Evolutionary conservation across 2,113 vertebrate genomes (phyloP).

Genomic region (Romanogobio albipinnatus): DNA sequence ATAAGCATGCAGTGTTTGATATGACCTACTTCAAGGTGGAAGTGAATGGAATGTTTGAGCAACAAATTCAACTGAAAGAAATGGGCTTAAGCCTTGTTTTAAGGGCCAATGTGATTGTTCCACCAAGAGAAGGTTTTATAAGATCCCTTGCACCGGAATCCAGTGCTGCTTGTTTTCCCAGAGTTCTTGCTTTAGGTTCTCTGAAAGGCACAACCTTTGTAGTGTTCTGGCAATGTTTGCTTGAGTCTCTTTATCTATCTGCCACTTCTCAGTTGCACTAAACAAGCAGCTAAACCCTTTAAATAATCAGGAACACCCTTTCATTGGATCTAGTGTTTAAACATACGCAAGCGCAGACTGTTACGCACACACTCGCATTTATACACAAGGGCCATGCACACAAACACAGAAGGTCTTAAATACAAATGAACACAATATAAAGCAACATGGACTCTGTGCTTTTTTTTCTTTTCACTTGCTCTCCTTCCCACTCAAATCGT

Average conservation of each 20-base stretch:
- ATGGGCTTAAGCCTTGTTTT: slow-evolving; percentile 4
- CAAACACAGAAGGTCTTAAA: slow-evolving; percentile 22
- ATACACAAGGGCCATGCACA: neutral
- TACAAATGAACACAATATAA: slow-evolving; percentile 7
- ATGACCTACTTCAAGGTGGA: slow-evolving; percentile 33
- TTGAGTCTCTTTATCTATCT: slow-evolving; percentile 29
- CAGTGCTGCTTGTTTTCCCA: slow-evolving; percentile 46
- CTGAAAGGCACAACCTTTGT: slow-evolving; percentile 41
- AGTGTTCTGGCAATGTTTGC: slow-evolving; percentile 19
- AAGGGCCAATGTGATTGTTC: slow-evolving; percentile 22
- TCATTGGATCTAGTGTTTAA: slow-evolving; percentile 18
- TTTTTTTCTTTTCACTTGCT: neutral
- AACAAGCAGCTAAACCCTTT: slow-evolving; percentile 27
- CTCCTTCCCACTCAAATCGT: neutral
- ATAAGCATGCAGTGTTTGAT: neutral
- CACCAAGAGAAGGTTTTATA: slow-evolving; percentile 41
- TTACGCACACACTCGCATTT: slow-evolving; percentile 35
- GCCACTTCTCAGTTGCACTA: slow-evolving; percentile 39
- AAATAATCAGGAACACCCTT: slow-evolving; percentile 27
- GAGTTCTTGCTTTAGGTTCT: slow-evolving; percentile 32
- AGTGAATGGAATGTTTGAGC: slow-evolving; percentile 13
- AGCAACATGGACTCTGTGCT: neutral
- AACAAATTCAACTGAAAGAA: slow-evolving; percentile 9
- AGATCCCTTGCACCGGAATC: slow-evolving; percentile 1
- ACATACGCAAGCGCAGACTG: neutral